Percentiles rank a stretch among this genome's conserved stretches.
Conservation (phyloP, 2,888 invertebrate genomes). For the Diarsia dahlii region DNA sequence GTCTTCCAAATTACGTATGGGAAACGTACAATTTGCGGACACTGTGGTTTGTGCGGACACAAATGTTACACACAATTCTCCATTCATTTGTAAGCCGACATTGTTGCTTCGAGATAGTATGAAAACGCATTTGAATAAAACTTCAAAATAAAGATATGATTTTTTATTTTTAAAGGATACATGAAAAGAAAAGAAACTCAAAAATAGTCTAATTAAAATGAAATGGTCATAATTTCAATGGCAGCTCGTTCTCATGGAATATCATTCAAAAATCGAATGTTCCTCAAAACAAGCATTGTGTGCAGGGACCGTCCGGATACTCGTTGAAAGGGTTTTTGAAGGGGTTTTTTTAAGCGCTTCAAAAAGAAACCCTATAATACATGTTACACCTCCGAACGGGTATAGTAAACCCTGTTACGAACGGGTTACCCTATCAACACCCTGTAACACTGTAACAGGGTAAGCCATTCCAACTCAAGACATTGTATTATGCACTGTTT, state of each 20-base stretch:
- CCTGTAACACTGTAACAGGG: too few relatives aligned
- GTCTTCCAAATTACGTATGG: constrained; percentile 36
- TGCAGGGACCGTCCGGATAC: too few relatives aligned
- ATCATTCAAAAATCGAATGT: constrained; percentile 61
- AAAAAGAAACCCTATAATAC: too few relatives aligned
- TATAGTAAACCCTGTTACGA: too few relatives aligned
- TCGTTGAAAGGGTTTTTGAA: too few relatives aligned
- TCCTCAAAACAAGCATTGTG: constrained; percentile 68
- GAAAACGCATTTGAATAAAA: constrained; percentile 3
- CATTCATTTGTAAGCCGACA: constrained; percentile 3
- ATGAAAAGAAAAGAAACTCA: constrained; percentile 33
- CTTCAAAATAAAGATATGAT: constrained; percentile 1
- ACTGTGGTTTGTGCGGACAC: constrained; percentile 23
- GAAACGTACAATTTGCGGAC: constrained; percentile 36
- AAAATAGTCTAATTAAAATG: constrained; percentile 53
- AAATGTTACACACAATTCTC: neutral
- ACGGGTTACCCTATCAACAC: too few relatives aligned
- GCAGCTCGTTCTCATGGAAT: constrained; percentile 60
- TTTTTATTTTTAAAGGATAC: constrained; percentile 1
- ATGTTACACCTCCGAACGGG: too few relatives aligned
- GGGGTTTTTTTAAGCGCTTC: too few relatives aligned
- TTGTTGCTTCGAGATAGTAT: constrained; percentile 4
- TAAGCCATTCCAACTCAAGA: too few relatives aligned
- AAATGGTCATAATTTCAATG: constrained; percentile 53
- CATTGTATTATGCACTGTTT: too few relatives aligned